Evolutionary conservation across 2,888 invertebrate species (phyloP).

Genomic region (Lysandra bellargus): DNA sequence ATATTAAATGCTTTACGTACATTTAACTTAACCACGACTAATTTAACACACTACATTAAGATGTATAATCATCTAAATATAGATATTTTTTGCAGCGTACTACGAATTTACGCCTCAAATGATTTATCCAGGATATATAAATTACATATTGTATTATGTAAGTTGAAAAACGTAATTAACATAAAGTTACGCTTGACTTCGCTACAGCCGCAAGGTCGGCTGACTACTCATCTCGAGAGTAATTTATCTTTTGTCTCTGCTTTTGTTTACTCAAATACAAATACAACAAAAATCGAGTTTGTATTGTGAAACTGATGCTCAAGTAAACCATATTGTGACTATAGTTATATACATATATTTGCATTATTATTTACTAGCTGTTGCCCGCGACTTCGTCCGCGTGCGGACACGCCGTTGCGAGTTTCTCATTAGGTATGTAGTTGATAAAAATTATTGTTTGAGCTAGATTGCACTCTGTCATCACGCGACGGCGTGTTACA

Average conservation of each 20-base stretch:
- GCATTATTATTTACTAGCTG: background rate
- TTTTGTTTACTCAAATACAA: background rate
- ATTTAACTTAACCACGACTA: background rate
- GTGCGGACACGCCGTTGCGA: too few species aligned
- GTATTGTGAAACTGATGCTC: background rate
- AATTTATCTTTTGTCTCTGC: background rate
- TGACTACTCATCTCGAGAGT: background rate
- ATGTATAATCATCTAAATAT: background rate
- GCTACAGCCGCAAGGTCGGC: background rate
- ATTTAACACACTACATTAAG: background rate
- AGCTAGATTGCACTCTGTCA: too few species aligned
- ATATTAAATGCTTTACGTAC: too few species aligned
- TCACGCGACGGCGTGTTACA: too few species aligned
- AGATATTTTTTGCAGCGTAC: background rate
- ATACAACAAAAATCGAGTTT: background rate
- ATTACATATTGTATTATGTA: background rate
- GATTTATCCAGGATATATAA: too few species aligned
- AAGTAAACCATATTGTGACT: background rate
- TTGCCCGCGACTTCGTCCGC: too few species aligned
- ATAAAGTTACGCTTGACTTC: constrained; percentile 4
- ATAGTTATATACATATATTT: background rate
- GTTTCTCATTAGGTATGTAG: too few species aligned
- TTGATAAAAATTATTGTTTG: too few species aligned
- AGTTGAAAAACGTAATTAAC: background rate
- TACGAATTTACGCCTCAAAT: background rate